phyloP scores from a whole-genome alignment of 2,888 invertebrate genomes.

The Hermodice carunculata region DNA sequence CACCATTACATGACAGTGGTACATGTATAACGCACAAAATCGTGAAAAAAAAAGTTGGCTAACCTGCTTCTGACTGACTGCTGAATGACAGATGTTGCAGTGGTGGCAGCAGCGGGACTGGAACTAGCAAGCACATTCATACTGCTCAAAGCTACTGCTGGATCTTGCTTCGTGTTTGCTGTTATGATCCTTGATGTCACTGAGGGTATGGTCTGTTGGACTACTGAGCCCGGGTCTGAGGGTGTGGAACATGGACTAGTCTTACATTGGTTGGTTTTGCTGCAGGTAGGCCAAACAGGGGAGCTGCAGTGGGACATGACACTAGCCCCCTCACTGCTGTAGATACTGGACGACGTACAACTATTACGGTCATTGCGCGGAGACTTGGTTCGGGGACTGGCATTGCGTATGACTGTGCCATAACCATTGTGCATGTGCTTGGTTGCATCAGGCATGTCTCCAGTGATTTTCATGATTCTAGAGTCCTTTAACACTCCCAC shows the following conservation, averaged over 20 bases:
- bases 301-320: constrained; percentile 17
- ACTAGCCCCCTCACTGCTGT: background rate
- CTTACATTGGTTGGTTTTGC: background rate
- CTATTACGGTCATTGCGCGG: constrained; percentile 15
- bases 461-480: constrained; percentile 2
- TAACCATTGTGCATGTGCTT: constrained; percentile 21
- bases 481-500: constrained; percentile 5
- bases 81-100: constrained; percentile 62
- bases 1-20: too few relatives aligned
- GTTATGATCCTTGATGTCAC: constrained; percentile 26
- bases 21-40: too few relatives aligned
- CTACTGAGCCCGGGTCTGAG: too few relatives aligned
- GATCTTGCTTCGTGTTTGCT: constrained; percentile 7
- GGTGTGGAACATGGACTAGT: too few relatives aligned
- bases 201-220: too few relatives aligned
- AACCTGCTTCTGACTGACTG: constrained; percentile 41
- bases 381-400: constrained; percentile 29
- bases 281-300: constrained; percentile 2
- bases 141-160: constrained; percentile 5
- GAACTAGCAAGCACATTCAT: constrained; percentile 33
- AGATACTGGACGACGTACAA: background rate
- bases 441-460: background rate
- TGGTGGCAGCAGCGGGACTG: constrained; percentile 53
- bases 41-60: background rate
- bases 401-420: constrained; percentile 30